Conservation (phyloP, 2,888 invertebrate species). For the Rotaria magnacalcarata region DNA sequence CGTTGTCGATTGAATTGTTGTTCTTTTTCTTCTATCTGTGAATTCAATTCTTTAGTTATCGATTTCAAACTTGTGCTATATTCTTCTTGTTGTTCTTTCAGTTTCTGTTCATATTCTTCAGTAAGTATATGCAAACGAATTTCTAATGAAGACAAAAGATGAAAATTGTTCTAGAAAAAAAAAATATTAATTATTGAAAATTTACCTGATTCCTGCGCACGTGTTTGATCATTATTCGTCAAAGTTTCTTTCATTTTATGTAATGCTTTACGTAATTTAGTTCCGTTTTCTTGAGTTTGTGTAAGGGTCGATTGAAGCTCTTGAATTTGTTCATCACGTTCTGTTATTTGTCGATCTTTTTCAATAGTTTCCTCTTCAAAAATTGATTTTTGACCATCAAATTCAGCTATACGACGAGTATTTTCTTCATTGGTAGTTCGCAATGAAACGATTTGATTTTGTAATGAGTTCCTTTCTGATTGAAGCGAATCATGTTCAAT, state of each 20-base stretch:
- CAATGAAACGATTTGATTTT: neutral
- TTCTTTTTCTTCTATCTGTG: neutral
- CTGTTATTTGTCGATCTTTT: neutral
- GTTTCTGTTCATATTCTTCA: conserved; percentile 1
- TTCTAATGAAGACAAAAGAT: neutral
- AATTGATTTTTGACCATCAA: neutral
- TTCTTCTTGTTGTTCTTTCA: neutral
- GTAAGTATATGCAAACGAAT: neutral
- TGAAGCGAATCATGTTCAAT: neutral
- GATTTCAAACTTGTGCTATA: neutral
- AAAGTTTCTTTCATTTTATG: neutral
- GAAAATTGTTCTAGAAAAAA: neutral
- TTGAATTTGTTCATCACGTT: neutral
- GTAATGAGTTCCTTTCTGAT: neutral
- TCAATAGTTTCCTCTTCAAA: neutral
- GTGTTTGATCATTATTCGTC: neutral
- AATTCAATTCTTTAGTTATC: neutral
- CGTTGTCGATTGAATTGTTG: neutral
- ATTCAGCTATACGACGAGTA: neutral
- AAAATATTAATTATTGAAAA: neutral
- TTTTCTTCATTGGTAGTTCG: neutral
- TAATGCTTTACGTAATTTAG: conserved; percentile 30
- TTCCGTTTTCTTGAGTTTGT: neutral
- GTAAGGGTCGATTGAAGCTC: neutral
- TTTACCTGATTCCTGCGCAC: neutral